Conservation (phyloP, 35 echinoderm and acorn worm genomes). For the Heliocidaris erythrogramma region DNA sequence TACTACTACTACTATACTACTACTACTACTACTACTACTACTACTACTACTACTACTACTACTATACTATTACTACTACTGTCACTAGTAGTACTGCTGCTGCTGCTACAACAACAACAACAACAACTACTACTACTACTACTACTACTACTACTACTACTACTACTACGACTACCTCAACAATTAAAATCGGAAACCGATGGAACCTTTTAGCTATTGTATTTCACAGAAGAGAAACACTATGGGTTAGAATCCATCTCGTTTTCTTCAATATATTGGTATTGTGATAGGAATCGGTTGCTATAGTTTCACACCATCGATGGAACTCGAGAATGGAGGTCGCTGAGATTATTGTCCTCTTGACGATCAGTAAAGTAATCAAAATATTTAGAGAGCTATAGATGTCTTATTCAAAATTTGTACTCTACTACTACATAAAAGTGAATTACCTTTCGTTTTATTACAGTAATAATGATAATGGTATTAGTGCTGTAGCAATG, state of each 20-base stretch:
- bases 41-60: slow-evolving; percentile 1
- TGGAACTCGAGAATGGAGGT: background rate
- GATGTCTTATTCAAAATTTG: too few relatives aligned
- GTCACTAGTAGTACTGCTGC: background rate
- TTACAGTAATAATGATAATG: too few relatives aligned
- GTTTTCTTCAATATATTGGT: background rate
- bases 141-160: background rate
- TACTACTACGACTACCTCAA: background rate
- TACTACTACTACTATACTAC: background rate
- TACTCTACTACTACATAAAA: too few relatives aligned
- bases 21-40: background rate
- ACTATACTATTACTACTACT: background rate
- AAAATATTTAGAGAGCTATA: too few relatives aligned
- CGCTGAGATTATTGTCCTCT: background rate
- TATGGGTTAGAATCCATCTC: too few relatives aligned
- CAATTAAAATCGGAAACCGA: background rate
- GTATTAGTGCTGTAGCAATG: too few relatives aligned
- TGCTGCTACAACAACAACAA: background rate
- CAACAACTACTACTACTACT: background rate
- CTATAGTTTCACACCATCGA: background rate
- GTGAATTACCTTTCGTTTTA: too few relatives aligned
- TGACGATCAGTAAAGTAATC: background rate
- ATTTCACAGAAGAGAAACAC: background rate
- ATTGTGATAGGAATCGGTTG: background rate
- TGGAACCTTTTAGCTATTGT: background rate